phyloP scores from a whole-genome alignment of 2,888 invertebrate genomes.

The Argyresthia albistria region DNA sequence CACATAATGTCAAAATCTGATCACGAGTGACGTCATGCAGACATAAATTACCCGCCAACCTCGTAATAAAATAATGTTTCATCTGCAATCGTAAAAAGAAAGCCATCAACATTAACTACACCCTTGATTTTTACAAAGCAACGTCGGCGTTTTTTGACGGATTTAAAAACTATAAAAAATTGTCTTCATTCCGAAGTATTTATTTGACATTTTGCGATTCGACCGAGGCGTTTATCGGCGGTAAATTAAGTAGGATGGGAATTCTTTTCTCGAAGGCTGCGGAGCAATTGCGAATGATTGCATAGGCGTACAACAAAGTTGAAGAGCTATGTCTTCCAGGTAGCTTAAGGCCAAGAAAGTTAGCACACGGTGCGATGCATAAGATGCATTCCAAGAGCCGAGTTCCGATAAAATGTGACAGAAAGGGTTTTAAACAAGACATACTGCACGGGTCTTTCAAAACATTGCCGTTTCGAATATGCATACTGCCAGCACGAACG shows the following conservation, averaged over 20 bases:
- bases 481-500: too few species aligned
- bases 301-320: conserved; percentile 24
- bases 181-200: conserved; percentile 12
- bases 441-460: neutral
- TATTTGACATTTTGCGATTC: conserved; percentile 19
- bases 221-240: conserved; percentile 25
- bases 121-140: conserved; percentile 35
- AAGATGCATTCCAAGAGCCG: neutral
- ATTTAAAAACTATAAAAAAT: conserved; percentile 19
- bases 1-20: conserved; percentile 3
- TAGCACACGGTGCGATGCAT: neutral
- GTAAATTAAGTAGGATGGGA: conserved; percentile 27
- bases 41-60: conserved; percentile 32
- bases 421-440: neutral
- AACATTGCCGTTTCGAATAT: neutral
- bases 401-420: neutral
- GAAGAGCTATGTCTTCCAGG: conserved; percentile 10
- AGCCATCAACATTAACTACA: conserved; percentile 38
- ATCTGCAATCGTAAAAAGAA: conserved; percentile 47
- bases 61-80: conserved; percentile 34
- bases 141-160: conserved; percentile 25
- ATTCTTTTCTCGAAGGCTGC: conserved; percentile 18
- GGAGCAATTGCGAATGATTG: conserved; percentile 33
- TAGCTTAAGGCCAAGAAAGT: conserved; percentile 17
- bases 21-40: conserved; percentile 21